Conservation (phyloP, 2,888 invertebrate species). For the Hymenopus coronatus region DNA sequence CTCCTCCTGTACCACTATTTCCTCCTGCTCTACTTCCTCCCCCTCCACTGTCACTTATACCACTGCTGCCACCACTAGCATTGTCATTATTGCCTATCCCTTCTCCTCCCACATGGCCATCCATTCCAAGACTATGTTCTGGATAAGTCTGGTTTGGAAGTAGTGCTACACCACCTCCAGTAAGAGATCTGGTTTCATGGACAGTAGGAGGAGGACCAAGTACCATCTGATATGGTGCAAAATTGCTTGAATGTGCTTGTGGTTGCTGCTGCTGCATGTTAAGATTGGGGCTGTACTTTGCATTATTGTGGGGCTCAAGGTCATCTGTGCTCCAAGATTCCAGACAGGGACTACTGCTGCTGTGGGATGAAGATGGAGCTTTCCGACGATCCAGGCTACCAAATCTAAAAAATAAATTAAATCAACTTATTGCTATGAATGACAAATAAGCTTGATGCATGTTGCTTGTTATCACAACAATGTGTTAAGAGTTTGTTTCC, state of each 20-base stretch:
- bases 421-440: no score
- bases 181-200: neutral
- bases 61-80: neutral
- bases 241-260: neutral
- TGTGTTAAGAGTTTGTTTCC: no score
- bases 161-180: slow-evolving; percentile 36
- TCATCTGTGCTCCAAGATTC: slow-evolving; percentile 35
- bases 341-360: slow-evolving; percentile 32
- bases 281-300: neutral
- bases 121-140: slow-evolving; percentile 40
- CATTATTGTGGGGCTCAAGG: neutral
- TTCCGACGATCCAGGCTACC: slow-evolving; percentile 58
- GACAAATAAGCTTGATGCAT: no score
- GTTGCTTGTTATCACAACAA: no score
- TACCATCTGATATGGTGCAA: neutral
- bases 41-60: neutral
- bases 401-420: slow-evolving; percentile 6
- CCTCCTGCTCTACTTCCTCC: no score
- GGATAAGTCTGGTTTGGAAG: slow-evolving; percentile 46
- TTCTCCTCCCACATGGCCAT: slow-evolving; percentile 26
- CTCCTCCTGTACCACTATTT: neutral
- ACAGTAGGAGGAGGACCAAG: neutral
- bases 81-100: neutral
- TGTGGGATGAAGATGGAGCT: slow-evolving; percentile 23
- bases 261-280: neutral